Evolutionary conservation across 2,888 invertebrate genomes (phyloP).

Genomic region (Drosophila falleni): DNA sequence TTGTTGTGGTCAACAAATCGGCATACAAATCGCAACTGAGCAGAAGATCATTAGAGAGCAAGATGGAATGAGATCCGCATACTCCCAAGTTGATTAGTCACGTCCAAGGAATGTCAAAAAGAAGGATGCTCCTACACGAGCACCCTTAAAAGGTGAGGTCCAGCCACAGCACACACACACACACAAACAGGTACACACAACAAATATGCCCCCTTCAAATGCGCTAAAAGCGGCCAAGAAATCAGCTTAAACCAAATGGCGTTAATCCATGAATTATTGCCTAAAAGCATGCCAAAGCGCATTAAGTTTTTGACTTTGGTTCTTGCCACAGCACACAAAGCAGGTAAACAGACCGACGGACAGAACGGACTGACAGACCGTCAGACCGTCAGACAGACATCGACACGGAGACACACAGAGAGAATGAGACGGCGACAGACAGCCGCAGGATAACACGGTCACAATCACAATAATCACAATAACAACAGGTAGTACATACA

Average conservation of each 20-base stretch:
- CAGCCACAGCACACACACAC: slow-evolving; percentile 5
- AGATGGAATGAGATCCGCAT: slow-evolving; percentile 22
- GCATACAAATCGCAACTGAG: slow-evolving; percentile 66
- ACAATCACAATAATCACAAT: slow-evolving; percentile 21
- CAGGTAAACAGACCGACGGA: slow-evolving; percentile 41
- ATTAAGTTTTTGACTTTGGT: slow-evolving; percentile 75
- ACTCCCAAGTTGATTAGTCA: slow-evolving; percentile 71
- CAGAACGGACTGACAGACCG: slow-evolving; percentile 1
- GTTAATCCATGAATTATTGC: slow-evolving; percentile 85
- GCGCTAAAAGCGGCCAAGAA: slow-evolving; percentile 71
- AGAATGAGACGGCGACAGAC: slow-evolving; percentile 12
- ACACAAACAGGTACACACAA: slow-evolving; percentile 20
- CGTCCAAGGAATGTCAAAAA: slow-evolving; percentile 70
- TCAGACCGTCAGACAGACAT: slow-evolving; percentile 27
- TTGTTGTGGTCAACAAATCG: slow-evolving; percentile 81
- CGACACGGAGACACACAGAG: slow-evolving; percentile 17
- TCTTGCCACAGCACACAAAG: slow-evolving; percentile 31
- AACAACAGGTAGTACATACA: slow-evolving; percentile 47
- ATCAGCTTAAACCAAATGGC: slow-evolving; percentile 82
- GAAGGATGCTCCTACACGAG: slow-evolving; percentile 31
- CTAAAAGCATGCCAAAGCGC: slow-evolving; percentile 85
- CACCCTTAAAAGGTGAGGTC: slow-evolving; percentile 69
- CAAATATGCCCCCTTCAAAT: slow-evolving; percentile 35
- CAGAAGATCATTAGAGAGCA: slow-evolving; percentile 68
- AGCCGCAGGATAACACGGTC: slow-evolving; percentile 30